Evolutionary conservation across 2,888 invertebrate genomes (phyloP), one percentile per base, ranked within the genome.

Genomic region (Acleris cristana): DNA sequence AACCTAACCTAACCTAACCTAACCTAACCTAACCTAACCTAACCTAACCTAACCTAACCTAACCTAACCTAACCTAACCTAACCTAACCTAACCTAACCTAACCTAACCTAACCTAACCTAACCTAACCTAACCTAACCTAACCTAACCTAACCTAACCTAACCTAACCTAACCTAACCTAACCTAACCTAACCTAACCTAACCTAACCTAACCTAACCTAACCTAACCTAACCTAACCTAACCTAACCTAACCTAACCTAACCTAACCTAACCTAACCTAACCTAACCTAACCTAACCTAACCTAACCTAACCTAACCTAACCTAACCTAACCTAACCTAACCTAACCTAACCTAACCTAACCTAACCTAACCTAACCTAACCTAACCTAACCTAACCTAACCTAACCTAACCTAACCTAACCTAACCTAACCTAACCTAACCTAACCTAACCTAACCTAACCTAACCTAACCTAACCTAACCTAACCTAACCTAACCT

Each of bases 1-100:
- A 57, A 69, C 69, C 71, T 71, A 71, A 71, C 71, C 71, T 70
- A 71, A 71, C 72, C 70, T 70, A 72, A 71, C 72, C 70, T 70
- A 70, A 71, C 72, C 69, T 70, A 71, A 71, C 72, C 70, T 71
- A 71, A 70, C 71, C 70, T 70, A 72, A 70, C 71, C 69, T 67
- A 70, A 71, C 71, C 70, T 70, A 71, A 70, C 72, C 70, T 70
- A 72, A 71, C 71, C 71, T 71, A 71, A 69, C 70, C 66, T 69
- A 69, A 65, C 70, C 67, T 64, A 69, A 69, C 65, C 69, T 61
- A 65, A 65, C 65, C 68, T 56, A 63, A 65, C 66, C 64, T 62
- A 45, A 70, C 64, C 68, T 68, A 70, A 70, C 66, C 69, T 64
- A 65, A 70, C 64, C 69, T 63, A 65, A 69, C 64, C 71, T 63